These are phyloP conservation scores for Arctocebus calabarensis DNA, from an alignment of 2,797 vertebrate genomes.

Conservation along the genomic window DNA sequence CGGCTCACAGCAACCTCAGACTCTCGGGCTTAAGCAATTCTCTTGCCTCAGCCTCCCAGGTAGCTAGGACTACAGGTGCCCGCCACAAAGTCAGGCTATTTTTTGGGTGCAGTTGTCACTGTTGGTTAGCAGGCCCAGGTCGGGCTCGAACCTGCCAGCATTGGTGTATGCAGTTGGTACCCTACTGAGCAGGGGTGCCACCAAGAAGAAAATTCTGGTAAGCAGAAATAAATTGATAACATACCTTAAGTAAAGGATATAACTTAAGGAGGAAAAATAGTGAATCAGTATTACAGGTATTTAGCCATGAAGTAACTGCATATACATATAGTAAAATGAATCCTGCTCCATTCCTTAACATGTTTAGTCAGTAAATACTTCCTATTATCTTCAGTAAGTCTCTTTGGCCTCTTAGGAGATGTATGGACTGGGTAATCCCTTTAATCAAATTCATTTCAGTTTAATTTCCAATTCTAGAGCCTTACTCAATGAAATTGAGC, in stretches of 20 bases:
- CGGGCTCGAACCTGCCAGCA: no score
- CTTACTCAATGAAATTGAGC: background rate
- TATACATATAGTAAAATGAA: background rate
- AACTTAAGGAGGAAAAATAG: conserved; percentile 7
- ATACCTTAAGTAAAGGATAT: background rate
- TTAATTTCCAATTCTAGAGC: conserved; percentile 41
- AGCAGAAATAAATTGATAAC: background rate
- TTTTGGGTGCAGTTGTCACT: no score
- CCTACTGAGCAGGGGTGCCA: no score
- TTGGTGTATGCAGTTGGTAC: no score
- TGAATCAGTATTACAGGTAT: background rate
- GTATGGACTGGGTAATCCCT: background rate
- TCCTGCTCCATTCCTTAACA: background rate
- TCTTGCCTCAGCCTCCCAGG: no score
- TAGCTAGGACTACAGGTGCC: no score
- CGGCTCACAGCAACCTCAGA: no score
- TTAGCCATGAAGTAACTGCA: background rate
- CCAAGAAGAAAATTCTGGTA: background rate
- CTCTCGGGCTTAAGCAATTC: no score
- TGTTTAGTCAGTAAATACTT: background rate
- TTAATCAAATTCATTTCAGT: background rate
- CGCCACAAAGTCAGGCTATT: no score
- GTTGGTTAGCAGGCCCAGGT: no score
- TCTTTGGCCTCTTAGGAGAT: background rate
- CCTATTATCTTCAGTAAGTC: background rate